A percentile compares a stretch with the other conserved stretches of the same genome.
Evolutionary conservation across 2,113 vertebrate genomes (phyloP).

Genomic region (Mesitornis unicolor): DNA sequence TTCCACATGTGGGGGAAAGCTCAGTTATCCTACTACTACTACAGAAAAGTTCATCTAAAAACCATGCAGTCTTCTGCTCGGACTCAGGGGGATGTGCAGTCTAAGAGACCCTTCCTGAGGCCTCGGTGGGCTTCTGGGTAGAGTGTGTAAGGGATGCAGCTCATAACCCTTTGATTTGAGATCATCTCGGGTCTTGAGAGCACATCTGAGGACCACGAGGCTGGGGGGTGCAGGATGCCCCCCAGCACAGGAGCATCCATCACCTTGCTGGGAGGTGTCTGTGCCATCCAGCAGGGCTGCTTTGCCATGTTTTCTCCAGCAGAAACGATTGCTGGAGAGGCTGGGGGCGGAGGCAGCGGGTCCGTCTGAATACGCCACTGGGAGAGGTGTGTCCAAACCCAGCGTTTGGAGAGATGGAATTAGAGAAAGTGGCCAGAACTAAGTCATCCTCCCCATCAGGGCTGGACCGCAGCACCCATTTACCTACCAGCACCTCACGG

Average conservation of each 20-base stretch:
- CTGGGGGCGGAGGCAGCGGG: neutral
- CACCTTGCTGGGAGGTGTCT: neutral
- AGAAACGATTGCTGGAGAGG: neutral
- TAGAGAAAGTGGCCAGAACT: slow-evolving; percentile 39
- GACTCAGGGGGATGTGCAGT: neutral
- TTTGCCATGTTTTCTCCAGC: neutral
- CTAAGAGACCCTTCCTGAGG: neutral
- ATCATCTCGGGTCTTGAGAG: neutral
- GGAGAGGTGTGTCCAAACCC: slow-evolving; percentile 23
- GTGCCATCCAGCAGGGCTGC: neutral
- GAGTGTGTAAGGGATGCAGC: neutral
- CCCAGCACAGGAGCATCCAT: neutral
- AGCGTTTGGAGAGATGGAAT: neutral
- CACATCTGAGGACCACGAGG: neutral
- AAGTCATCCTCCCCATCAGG: neutral
- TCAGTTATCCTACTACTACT: slow-evolving; percentile 55
- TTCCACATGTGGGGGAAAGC: slow-evolving; percentile 82
- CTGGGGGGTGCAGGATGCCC: neutral
- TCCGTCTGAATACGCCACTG: rapidly evolving
- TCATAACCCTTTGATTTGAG: neutral
- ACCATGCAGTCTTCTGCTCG: neutral
- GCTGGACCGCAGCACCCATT: neutral
- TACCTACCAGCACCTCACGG: neutral
- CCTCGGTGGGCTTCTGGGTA: neutral
- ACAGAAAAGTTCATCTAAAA: slow-evolving; percentile 21